Percentiles rank a stretch among this genome's conserved stretches.
Evolutionary conservation across 2,888 invertebrate species (phyloP).

Genomic region (Apotomis capreana): DNA sequence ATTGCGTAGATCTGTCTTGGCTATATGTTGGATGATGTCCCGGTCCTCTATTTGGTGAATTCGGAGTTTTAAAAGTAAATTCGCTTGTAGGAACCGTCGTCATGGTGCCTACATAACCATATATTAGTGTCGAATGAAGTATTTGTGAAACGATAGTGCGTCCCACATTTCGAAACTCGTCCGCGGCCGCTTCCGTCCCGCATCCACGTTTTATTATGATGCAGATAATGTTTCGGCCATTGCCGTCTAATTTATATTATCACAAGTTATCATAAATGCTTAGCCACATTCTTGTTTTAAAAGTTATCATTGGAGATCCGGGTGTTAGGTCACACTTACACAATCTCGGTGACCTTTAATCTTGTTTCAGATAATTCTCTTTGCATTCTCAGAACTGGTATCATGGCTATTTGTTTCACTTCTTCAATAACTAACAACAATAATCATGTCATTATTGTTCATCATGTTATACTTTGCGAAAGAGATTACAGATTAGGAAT

Average conservation of each 20-base stretch:
- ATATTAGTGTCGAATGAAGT: constrained; percentile 47
- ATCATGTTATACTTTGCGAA: neutral
- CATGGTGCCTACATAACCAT: neutral
- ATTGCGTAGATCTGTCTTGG: too few species aligned
- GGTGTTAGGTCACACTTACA: constrained; percentile 76
- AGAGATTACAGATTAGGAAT: constrained; percentile 12
- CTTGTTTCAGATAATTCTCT: constrained; percentile 74
- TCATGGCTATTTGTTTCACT: constrained; percentile 60
- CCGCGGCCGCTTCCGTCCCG: constrained; percentile 73
- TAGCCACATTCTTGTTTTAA: constrained; percentile 58
- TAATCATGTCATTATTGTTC: constrained; percentile 29
- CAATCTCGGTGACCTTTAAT: constrained; percentile 78
- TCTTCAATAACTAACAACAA: constrained; percentile 46
- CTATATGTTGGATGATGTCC: too few species aligned
- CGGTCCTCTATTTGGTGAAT: too few species aligned
- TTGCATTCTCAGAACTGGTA: constrained; percentile 70
- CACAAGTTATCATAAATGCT: constrained; percentile 41
- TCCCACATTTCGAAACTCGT: constrained; percentile 75
- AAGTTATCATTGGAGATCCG: constrained; percentile 69
- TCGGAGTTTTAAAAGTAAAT: too few species aligned
- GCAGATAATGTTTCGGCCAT: constrained; percentile 12
- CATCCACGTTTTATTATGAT: constrained; percentile 53
- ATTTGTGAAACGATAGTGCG: constrained; percentile 71
- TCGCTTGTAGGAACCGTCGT: neutral
- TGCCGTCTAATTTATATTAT: constrained; percentile 23